These are phyloP conservation scores for Cyclura pinguis DNA, from an alignment of 2,797 vertebrate species.

Conservation along the genomic window DNA sequence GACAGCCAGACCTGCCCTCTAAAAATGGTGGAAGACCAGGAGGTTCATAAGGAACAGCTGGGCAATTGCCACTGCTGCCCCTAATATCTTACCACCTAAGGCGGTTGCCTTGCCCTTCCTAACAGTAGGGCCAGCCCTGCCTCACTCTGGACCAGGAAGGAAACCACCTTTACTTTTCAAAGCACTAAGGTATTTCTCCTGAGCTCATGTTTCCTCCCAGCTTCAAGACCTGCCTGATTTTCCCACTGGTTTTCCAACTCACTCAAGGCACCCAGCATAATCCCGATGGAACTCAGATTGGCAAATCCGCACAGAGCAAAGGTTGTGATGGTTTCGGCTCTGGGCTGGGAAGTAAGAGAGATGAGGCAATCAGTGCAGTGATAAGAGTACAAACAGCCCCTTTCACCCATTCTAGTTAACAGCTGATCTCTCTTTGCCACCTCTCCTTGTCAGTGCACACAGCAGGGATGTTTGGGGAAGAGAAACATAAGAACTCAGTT, in stretches of 20 bases:
- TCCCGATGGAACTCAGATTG: constrained; percentile 94
- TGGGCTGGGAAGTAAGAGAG: constrained; percentile 78
- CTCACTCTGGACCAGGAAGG: not conserved
- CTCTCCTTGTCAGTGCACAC: not conserved
- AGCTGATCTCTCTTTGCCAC: not conserved
- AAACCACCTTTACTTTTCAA: not conserved
- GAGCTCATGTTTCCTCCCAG: not conserved
- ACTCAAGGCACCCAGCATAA: constrained; percentile 93
- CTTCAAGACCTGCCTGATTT: fast-evolving
- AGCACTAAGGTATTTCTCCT: not conserved
- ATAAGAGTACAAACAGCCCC: not conserved
- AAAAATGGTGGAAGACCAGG: not conserved
- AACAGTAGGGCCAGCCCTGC: not conserved
- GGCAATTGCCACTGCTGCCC: not conserved
- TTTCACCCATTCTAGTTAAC: not conserved
- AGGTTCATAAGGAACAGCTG: not conserved
- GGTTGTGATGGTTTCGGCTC: constrained; percentile 91
- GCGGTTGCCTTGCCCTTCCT: not conserved
- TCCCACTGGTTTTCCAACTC: constrained; percentile 69
- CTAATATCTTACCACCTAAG: not conserved
- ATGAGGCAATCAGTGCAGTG: not conserved
- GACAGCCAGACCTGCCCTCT: not conserved
- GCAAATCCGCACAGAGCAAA: constrained; percentile 96
- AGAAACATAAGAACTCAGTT: not conserved
- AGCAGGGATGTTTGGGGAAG: no score